These are phyloP conservation scores for Cherax destructor DNA, from an alignment of 1,140 invertebrate genomes.

Conservation along the genomic window DNA sequence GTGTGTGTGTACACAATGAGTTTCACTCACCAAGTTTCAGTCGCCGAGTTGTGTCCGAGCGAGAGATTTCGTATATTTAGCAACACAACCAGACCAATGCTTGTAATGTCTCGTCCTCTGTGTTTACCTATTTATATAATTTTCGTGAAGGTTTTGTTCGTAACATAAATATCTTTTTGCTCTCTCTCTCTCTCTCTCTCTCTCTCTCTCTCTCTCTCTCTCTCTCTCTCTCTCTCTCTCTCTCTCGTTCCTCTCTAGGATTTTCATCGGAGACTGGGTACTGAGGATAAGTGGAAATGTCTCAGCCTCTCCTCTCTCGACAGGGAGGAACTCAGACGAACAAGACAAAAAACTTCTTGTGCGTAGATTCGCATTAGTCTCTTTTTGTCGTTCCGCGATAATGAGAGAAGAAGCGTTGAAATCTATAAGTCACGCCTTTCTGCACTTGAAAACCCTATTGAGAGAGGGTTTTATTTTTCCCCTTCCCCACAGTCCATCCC, in stretches of 20 bases:
- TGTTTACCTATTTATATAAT: no score
- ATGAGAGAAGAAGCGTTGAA: background rate
- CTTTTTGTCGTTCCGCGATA: background rate
- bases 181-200: background rate
- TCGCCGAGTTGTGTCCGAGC: no score
- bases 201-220: constrained; percentile 8
- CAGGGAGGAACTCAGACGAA: no score
- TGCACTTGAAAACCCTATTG: background rate
- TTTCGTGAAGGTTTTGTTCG: no score
- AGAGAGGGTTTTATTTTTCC: background rate
- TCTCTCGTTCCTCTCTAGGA: no score
- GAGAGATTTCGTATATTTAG: no score
- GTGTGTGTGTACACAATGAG: background rate
- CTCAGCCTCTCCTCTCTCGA: no score
- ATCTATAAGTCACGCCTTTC: constrained; percentile 5
- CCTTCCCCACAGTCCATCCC: background rate
- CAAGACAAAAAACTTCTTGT: background rate
- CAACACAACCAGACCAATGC: no score
- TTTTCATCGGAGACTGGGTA: background rate
- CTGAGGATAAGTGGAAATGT: no score
- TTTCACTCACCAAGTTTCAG: background rate
- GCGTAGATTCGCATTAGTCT: background rate
- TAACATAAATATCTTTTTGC: no score
- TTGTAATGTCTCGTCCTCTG: no score
- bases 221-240: constrained; percentile 5